These are phyloP conservation scores for Mycteria americana DNA, from an alignment of 2,797 vertebrate species.

Conservation along the genomic window DNA sequence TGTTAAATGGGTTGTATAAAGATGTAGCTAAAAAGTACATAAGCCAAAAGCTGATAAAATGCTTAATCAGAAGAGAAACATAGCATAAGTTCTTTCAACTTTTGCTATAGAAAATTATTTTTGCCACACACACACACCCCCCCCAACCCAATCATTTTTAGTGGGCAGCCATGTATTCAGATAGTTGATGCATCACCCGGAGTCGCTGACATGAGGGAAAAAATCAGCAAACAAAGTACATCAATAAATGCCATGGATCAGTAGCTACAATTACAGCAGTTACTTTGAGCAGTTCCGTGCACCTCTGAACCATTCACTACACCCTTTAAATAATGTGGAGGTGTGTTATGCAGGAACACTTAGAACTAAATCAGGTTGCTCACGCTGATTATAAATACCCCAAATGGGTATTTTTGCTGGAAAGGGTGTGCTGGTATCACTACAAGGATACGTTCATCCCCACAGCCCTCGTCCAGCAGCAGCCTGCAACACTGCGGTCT, in stretches of 20 bases:
- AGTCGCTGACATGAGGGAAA: accelerated
- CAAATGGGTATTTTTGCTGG: not conserved
- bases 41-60: not conserved
- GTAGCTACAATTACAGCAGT: not conserved
- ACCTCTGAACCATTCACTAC: not conserved
- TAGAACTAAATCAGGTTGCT: not conserved
- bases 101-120: not conserved
- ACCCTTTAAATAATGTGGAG: not conserved
- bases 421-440: not conserved
- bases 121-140: not conserved
- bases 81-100: not conserved
- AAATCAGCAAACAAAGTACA: not conserved
- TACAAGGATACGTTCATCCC: not conserved
- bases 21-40: not conserved
- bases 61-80: not conserved
- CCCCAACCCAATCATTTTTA: not conserved
- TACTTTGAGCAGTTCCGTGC: not conserved
- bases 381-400: not conserved
- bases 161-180: not conserved
- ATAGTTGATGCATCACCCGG: not conserved
- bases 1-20: not conserved
- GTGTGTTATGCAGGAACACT: not conserved
- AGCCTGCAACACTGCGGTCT: not conserved
- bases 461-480: not conserved
- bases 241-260: not conserved